These are phyloP conservation scores for Polypedilum pembai DNA, from an alignment of 1,140 invertebrate species.

Conservation along the genomic window DNA sequence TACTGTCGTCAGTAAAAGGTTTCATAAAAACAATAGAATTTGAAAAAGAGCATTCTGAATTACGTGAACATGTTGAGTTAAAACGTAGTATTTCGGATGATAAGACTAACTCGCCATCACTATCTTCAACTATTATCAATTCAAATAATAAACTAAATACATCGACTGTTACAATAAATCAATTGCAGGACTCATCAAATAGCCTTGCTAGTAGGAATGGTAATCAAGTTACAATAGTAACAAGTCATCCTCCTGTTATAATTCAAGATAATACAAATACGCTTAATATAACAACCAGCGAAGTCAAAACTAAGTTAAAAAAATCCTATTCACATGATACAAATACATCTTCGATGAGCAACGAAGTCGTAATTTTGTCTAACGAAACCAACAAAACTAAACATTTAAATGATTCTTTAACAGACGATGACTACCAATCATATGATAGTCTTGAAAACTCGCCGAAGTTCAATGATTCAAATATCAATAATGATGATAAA, in stretches of 20 bases:
- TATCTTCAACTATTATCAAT: conserved; percentile 5
- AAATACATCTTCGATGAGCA: conserved; percentile 39
- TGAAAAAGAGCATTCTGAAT: conserved; percentile 23
- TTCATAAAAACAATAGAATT: background rate
- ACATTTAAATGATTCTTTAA: conserved; percentile 53
- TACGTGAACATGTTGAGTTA: background rate
- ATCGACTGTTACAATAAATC: conserved; percentile 53
- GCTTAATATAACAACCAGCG: conserved; percentile 24
- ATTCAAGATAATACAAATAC: conserved; percentile 46
- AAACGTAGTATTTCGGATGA: conserved; percentile 33
- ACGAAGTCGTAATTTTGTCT: conserved; percentile 69
- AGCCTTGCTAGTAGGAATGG: conserved; percentile 60
- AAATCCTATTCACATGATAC: background rate
- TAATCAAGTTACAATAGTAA: conserved; percentile 71
- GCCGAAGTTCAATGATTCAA: conserved; percentile 44
- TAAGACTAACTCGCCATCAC: conserved; percentile 38
- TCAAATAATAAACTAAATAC: conserved; percentile 39
- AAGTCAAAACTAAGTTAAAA: background rate
- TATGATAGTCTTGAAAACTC: conserved; percentile 63
- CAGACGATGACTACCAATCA: conserved; percentile 63
- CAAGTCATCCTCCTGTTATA: conserved; percentile 67
- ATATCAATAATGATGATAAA: conserved; percentile 35
- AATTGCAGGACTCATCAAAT: conserved; percentile 53
- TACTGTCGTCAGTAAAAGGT: background rate
- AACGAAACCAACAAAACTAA: conserved; percentile 65